Evolutionary conservation across 2,888 invertebrate species (phyloP).

Genomic region (Drosophila nr. perissopoda): DNA sequence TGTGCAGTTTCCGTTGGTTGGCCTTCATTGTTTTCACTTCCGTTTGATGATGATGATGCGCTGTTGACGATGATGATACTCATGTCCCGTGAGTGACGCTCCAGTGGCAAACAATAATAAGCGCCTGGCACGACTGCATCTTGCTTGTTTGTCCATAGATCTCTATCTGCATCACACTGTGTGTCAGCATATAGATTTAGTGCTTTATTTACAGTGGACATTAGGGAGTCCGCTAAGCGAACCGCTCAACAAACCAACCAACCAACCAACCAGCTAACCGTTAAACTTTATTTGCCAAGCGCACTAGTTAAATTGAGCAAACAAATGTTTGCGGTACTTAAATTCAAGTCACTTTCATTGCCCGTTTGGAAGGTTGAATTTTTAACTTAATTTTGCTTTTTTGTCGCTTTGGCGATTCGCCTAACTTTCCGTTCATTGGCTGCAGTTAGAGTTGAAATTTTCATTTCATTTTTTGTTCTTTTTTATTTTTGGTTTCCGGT

Average conservation of each 20-base stretch:
- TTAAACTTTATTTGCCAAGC: constrained; percentile 57
- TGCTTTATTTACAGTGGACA: constrained; percentile 65
- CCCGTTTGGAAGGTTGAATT: constrained; percentile 6
- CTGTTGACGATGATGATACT: constrained; percentile 45
- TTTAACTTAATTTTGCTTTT: constrained; percentile 6
- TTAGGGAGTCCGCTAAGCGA: constrained; percentile 39
- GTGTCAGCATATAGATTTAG: constrained; percentile 67
- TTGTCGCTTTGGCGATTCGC: constrained; percentile 22
- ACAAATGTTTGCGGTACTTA: constrained; percentile 63
- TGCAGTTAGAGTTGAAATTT: constrained; percentile 50
- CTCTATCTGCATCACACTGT: constrained; percentile 43
- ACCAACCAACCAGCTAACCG: constrained; percentile 8
- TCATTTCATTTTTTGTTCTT: constrained; percentile 7
- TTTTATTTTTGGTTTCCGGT: constrained; percentile 31
- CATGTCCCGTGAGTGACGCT: constrained; percentile 39
- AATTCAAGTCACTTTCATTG: background rate
- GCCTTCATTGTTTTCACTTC: constrained; percentile 72
- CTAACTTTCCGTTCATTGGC: constrained; percentile 51
- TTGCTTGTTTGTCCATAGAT: constrained; percentile 57
- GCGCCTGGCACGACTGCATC: constrained; percentile 55
- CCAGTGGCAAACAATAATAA: constrained; percentile 73
- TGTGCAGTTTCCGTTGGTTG: constrained; percentile 51
- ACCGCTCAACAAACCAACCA: constrained; percentile 1
- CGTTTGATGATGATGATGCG: constrained; percentile 48
- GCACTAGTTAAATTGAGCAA: constrained; percentile 66